Conservation (phyloP, 2,113 vertebrate species). For the Brevimyrus niger region DNA sequence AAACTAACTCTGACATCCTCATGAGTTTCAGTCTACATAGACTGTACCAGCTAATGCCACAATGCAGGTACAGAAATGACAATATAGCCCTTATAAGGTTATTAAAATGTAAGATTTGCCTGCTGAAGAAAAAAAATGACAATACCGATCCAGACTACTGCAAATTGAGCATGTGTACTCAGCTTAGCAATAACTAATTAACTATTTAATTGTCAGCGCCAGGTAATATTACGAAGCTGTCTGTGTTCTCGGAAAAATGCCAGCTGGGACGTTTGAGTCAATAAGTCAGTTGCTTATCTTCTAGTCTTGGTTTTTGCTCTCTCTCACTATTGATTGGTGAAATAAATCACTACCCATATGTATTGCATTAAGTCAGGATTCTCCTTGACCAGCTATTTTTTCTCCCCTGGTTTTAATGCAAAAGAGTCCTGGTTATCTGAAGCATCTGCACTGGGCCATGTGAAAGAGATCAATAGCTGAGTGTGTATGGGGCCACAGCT, state of each 20-base stretch:
- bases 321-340: conserved; percentile 18
- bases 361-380: neutral
- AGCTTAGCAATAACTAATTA: neutral
- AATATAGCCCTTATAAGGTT: neutral
- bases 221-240: conserved; percentile 2
- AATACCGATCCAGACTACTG: neutral
- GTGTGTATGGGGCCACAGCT: too few relatives aligned
- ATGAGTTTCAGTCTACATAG: neutral
- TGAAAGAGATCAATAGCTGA: neutral
- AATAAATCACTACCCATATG: conserved; percentile 18
- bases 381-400: neutral
- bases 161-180: neutral
- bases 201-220: neutral
- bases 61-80: neutral
- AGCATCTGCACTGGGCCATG: neutral
- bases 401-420: neutral
- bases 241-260: conserved; percentile 1
- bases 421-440: neutral
- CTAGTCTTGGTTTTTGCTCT: neutral
- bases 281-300: conserved; percentile 20
- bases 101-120: neutral
- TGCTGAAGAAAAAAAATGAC: neutral
- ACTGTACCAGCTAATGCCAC: neutral
- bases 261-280: conserved; percentile 10
- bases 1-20: neutral